Conservation (phyloP, 1,140 invertebrate species). For the Babylonia areolata region DNA sequence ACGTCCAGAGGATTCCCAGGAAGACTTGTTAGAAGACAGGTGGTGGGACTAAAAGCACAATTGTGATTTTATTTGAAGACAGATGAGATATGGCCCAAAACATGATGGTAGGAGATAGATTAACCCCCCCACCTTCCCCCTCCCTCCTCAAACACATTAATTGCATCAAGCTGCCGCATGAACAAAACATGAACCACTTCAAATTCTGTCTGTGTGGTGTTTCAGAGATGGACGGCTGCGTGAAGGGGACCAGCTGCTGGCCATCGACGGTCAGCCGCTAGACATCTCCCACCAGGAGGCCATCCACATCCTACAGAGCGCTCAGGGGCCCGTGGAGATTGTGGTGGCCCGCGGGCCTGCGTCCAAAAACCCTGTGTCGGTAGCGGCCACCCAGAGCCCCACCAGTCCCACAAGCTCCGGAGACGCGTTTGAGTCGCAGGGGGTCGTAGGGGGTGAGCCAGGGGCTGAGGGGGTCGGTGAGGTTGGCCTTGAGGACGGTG, state of each 20-base stretch:
- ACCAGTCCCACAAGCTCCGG: neutral
- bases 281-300: slow-evolving; percentile 91
- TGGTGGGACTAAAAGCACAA: too few species aligned
- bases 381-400: neutral
- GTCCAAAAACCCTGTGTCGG: slow-evolving; percentile 39
- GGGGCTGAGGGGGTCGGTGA: neutral
- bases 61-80: too few species aligned
- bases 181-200: too few species aligned
- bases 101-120: too few species aligned
- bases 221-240: slow-evolving; percentile 85
- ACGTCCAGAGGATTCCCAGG: too few species aligned
- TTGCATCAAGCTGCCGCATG: too few species aligned
- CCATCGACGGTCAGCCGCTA: slow-evolving; percentile 90
- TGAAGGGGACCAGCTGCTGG: slow-evolving; percentile 92
- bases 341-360: slow-evolving; percentile 81
- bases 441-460: neutral
- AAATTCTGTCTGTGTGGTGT: neutral
- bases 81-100: too few species aligned
- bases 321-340: slow-evolving; percentile 85
- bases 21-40: too few species aligned
- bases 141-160: too few species aligned
- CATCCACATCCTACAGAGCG: slow-evolving; percentile 88
- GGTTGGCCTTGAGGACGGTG: neutral
- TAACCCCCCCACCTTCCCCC: too few species aligned
- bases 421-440: neutral